A percentile compares a stretch with the other conserved stretches of the same genome.
Conservation (phyloP, 2,888 invertebrate genomes). For the Bursaphelenchus okinawaensis region DNA sequence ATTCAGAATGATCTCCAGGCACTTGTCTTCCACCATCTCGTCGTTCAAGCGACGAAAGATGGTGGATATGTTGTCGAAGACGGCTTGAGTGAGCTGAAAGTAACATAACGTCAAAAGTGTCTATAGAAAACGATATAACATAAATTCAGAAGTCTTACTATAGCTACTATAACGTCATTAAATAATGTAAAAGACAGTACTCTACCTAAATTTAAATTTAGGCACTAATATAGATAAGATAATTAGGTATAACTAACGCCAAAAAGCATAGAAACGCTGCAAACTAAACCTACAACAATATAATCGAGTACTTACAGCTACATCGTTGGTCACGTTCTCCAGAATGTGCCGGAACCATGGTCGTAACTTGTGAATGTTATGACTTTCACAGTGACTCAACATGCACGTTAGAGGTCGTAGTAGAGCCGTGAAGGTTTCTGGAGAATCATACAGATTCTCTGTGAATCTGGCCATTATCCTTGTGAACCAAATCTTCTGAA, state of each 20-base stretch:
- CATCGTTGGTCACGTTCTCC: slow-evolving; percentile 27
- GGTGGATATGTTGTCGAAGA: slow-evolving; percentile 49
- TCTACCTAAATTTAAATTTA: too few relatives aligned
- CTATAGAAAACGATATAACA: too few relatives aligned
- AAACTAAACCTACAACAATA: too few relatives aligned
- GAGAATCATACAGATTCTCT: slow-evolving; percentile 38
- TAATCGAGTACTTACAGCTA: too few relatives aligned
- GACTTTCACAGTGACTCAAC: slow-evolving; percentile 46
- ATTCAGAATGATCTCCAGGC: slow-evolving; percentile 41
- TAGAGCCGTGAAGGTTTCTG: slow-evolving; percentile 42
- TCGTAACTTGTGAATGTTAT: slow-evolving; percentile 51
- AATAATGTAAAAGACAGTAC: too few relatives aligned
- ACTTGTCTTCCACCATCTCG: slow-evolving; percentile 48
- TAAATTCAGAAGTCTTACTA: too few relatives aligned
- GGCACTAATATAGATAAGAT: too few relatives aligned
- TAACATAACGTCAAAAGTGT: slow-evolving; percentile 4
- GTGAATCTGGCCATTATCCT: slow-evolving; percentile 50
- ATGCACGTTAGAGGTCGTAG: slow-evolving; percentile 51
- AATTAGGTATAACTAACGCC: too few relatives aligned
- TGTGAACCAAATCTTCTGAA: slow-evolving; percentile 50
- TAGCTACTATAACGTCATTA: too few relatives aligned
- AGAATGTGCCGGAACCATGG: slow-evolving; percentile 48
- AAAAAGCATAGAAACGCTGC: too few relatives aligned
- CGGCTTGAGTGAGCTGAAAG: slow-evolving; percentile 42
- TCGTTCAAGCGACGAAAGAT: slow-evolving; percentile 51